A percentile compares a stretch with the other conserved stretches of the same genome.
These are phyloP conservation scores for Chirona hameri DNA, from an alignment of 2,888 invertebrate species.

Conservation along the genomic window DNA sequence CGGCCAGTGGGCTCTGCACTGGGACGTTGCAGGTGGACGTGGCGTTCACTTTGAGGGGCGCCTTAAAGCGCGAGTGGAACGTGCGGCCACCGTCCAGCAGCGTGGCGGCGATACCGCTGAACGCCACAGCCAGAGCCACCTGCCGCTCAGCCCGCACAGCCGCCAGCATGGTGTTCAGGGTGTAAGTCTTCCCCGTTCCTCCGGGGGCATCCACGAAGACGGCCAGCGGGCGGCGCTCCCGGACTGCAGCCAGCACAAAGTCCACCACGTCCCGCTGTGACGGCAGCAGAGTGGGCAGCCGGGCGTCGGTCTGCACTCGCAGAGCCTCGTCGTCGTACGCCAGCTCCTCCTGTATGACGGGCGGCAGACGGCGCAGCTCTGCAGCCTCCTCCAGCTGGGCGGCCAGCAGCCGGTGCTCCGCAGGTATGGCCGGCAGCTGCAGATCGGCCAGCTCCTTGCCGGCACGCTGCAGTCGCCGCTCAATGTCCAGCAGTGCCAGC, in stretches of 20 bases:
- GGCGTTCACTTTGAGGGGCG: too few species aligned
- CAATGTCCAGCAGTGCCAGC: background rate
- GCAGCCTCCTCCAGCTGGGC: background rate
- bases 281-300: background rate
- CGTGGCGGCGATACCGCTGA: conserved; percentile 45
- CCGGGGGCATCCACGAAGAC: conserved; percentile 47
- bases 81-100: conserved; percentile 40
- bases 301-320: background rate
- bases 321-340: background rate
- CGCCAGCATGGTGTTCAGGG: conserved; percentile 42
- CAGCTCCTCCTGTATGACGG: background rate
- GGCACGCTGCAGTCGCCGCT: background rate
- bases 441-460: background rate
- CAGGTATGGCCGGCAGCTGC: background rate
- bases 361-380: background rate
- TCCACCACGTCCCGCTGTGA: background rate
- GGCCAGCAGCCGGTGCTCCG: background rate
- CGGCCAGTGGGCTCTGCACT: too few species aligned
- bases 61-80: background rate
- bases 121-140: conserved; percentile 42
- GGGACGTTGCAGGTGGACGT: too few species aligned
- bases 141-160: conserved; percentile 12
- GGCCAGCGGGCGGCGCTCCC: background rate
- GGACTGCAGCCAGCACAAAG: background rate
- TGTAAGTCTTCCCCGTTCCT: conserved; percentile 49